Evolutionary conservation across 2,888 invertebrate species (phyloP).

Genomic region (Plebejus anna): DNA sequence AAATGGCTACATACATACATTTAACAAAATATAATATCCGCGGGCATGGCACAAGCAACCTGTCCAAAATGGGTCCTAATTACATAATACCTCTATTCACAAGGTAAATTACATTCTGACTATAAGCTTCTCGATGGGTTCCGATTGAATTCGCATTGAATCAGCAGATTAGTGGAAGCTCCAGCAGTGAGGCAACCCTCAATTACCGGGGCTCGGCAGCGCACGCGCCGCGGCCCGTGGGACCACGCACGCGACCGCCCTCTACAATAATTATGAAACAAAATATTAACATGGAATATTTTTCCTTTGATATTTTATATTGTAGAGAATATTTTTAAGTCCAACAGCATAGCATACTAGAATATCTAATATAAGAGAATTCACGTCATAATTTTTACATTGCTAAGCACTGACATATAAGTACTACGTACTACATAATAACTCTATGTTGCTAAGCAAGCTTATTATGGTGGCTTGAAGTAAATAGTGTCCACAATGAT

Average conservation of each 20-base stretch:
- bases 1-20: not conserved
- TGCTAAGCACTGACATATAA: too few relatives aligned
- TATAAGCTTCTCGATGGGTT: constrained; percentile 49
- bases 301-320: constrained; percentile 29
- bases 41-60: not conserved
- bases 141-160: constrained; percentile 61
- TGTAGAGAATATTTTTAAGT: not conserved
- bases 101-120: constrained; percentile 23
- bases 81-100: constrained; percentile 21
- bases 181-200: constrained; percentile 63
- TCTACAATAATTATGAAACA: constrained; percentile 64
- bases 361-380: too few relatives aligned
- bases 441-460: too few relatives aligned
- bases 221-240: constrained; percentile 67
- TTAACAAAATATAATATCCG: not conserved
- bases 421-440: too few relatives aligned
- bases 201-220: constrained; percentile 52
- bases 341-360: not conserved
- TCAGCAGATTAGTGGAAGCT: constrained; percentile 69
- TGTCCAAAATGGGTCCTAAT: not conserved
- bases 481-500: not conserved
- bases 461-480: not conserved
- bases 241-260: constrained; percentile 66
- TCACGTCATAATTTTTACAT: too few relatives aligned
- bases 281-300: constrained; percentile 43